phyloP scores from a whole-genome alignment of 2,888 invertebrate species.

The Nasonia oneida region DNA sequence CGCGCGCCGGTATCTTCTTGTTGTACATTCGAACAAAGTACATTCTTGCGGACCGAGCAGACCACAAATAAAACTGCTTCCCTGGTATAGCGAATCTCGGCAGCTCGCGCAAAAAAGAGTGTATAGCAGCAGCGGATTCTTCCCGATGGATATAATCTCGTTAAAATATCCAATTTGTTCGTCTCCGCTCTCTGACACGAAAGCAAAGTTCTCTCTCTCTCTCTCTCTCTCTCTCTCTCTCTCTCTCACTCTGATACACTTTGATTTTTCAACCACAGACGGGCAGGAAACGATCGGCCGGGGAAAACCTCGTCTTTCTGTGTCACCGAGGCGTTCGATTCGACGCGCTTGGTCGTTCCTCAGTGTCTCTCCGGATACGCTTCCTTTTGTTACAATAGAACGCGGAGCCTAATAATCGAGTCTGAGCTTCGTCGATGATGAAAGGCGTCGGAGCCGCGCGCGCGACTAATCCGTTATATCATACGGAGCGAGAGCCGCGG shows the following conservation, averaged over 20 bases:
- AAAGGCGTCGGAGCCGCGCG: constrained; percentile 19
- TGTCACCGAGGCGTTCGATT: constrained; percentile 67
- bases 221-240: no score
- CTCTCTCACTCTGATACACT: constrained; percentile 25
- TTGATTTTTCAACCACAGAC: constrained; percentile 59
- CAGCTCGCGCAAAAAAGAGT: no score
- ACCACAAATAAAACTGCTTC: neutral
- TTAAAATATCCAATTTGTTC: constrained; percentile 26
- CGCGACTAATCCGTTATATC: constrained; percentile 28
- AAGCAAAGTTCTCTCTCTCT: neutral
- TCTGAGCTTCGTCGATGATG: constrained; percentile 14
- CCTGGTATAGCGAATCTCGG: neutral
- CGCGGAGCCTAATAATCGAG: neutral
- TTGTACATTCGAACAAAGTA: neutral
- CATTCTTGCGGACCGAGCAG: neutral
- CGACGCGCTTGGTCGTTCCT: constrained; percentile 61
- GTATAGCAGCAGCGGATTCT: neutral
- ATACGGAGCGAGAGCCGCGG: neutral
- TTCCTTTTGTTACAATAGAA: neutral
- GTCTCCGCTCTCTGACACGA: neutral
- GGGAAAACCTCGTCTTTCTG: constrained; percentile 64
- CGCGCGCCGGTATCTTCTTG: no score
- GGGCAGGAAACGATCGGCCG: constrained; percentile 63
- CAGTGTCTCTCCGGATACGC: neutral
- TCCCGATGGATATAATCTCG: neutral